Evolutionary conservation across 2,888 invertebrate species (phyloP).

Genomic region (Platycheirus albimanus): DNA sequence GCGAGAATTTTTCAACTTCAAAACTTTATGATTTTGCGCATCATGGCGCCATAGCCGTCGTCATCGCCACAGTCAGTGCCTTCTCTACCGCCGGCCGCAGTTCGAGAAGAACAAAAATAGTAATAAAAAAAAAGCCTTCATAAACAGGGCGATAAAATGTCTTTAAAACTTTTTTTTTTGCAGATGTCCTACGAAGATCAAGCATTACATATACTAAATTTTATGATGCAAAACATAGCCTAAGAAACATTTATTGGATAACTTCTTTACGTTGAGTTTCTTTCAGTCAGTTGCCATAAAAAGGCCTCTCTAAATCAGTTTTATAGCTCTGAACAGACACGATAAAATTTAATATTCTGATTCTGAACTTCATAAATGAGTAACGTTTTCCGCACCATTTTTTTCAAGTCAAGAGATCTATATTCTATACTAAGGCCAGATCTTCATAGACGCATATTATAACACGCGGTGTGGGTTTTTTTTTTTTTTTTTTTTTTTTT

Average conservation of each 20-base stretch:
- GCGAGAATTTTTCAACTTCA: conserved; percentile 40
- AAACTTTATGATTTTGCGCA: conserved; percentile 63
- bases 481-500: no score
- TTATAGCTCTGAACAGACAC: conserved; percentile 53
- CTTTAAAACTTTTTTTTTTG: conserved; percentile 69
- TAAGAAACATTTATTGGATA: conserved; percentile 55
- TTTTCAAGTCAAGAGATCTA: no score
- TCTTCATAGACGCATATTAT: no score
- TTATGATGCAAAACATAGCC: conserved; percentile 49
- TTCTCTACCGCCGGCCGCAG: no score
- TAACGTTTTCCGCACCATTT: conserved; percentile 37
- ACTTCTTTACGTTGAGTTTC: conserved; percentile 44
- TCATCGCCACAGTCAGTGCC: no score
- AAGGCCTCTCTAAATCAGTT: conserved; percentile 68
- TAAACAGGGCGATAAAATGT: conserved; percentile 69
- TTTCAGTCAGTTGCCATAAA: conserved; percentile 49
- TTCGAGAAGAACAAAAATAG: conserved; percentile 37
- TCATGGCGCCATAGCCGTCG: conserved; percentile 63
- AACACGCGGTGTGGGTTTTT: no score
- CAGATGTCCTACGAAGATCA: conserved; percentile 62
- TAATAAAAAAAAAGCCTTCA: conserved; percentile 49
- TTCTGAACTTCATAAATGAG: conserved; percentile 25
- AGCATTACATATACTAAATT: conserved; percentile 49
- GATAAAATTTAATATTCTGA: conserved; percentile 44
- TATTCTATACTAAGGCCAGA: no score